Evolutionary conservation across 2,888 invertebrate species (phyloP), one percentile per base, ranked within the genome.

Genomic region (Teinopalpus imperialis): DNA sequence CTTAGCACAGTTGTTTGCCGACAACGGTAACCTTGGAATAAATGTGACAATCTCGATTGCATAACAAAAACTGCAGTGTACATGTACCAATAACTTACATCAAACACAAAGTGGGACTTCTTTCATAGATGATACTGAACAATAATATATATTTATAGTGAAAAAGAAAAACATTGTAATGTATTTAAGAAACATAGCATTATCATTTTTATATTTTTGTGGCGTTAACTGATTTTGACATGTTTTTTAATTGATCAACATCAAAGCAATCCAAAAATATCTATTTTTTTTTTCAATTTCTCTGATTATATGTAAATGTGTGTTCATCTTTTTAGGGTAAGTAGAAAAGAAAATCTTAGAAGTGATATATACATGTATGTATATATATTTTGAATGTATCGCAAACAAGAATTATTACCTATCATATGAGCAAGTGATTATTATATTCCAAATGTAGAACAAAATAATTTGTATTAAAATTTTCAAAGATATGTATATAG

Each of bases 41-140:
- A 99, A 99, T 90, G 99, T 99, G 69, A 99, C 99, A 77, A 99
- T 99, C 85, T 97, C 97, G 59, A 94, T 95, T 91, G 95, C 95
- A 87, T 95, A 91, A 91, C 66, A 54, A 52, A 56, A 54, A 56
- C 64, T 73, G 62, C 52, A 48, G 29, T 52, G 36, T 32, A 41
- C 23, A 0, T 36, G 36, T 36, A 36, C 20, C n/a, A n/a, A n/a
- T n/a, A n/a, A n/a, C n/a, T n/a, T n/a, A 40, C 24, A 13, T 29
- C 14, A 13, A 8, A 34, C 16, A 35, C 18, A 26, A 30, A 41
- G 30, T 8, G 23, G 43, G 46, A 49, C 39, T 42, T 43, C 39
- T 51, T 27, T 42, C 32, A 35, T 42, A 43, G 41, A 48, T 16
- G 35, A 29, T 30, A 18, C 35, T 35, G 6, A 24, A 41, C 16